Base-by-base conservation (phyloP, 2,113 vertebrate species). In the Leucosticte australis region DNA sequence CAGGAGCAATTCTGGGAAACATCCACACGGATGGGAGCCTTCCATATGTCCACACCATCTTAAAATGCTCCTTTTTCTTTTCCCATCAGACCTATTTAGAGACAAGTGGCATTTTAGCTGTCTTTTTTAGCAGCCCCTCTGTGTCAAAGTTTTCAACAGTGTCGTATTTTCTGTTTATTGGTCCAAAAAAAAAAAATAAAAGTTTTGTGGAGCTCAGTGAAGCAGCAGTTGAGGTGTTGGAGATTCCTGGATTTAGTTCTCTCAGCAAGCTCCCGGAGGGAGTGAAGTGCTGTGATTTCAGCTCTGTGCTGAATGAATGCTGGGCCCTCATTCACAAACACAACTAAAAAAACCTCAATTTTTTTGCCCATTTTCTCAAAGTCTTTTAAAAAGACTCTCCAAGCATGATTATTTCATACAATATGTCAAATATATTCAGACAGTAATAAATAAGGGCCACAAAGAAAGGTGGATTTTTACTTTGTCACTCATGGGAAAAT, bases 301-400 rank as follows among this genome's bases (percentile, higher is more conserved):
- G 13, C 17, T 79, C 22, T 18, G 22, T 7, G 35, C 7, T 37
- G 46, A 41, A 31, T 13, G 26, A 65, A 28, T 37, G 11, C 13
- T 78, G 83, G 20, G 9, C 16, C 46, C 11, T 65, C 16, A 15
- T 53, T 81, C 52, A 70, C 23, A 84, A 68, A 31, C 13, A 63
- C 3, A 63, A 22, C 1, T 0, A 1, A 49, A 68, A 55, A 27
- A 3, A 0, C 0, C 3, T 11, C 15, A 1, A 12, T 41, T 87
- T 41, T 87, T 91, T 75, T 81, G 6, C 7, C 11, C 5, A 10
- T 79, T 90, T 81, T 57, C 4, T 24, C 49, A 31, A 78, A 50
- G 10, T 52, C 16, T 82, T 71, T 74, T 60, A 50, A 27, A 50
- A 50, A 49, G 44, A 21, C 2, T 68, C 19, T 41, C 4, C 50